Percentiles rank a stretch among this genome's conserved stretches.
Conservation (phyloP, 2,888 invertebrate species). For the Spisula solida region DNA sequence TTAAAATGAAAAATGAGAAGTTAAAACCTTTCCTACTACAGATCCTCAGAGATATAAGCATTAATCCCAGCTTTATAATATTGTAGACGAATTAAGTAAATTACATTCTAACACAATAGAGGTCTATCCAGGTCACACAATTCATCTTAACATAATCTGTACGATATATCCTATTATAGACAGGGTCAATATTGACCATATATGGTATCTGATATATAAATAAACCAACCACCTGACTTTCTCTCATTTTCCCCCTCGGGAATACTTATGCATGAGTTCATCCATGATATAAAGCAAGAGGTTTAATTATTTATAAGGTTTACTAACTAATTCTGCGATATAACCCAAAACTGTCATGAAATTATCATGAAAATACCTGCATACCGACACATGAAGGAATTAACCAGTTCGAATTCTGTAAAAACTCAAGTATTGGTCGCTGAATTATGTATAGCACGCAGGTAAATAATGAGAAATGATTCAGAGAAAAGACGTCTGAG, state of each 20-base stretch:
- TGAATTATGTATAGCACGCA: no score
- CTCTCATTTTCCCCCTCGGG: not conserved
- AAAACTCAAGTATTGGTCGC: no score
- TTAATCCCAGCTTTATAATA: slow-evolving; percentile 5
- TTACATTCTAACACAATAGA: not conserved
- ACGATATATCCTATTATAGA: not conserved
- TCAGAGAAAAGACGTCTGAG: no score
- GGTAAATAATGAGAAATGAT: no score
- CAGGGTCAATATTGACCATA: slow-evolving; percentile 1
- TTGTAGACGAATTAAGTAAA: not conserved
- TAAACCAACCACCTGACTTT: not conserved
- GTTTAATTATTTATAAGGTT: not conserved
- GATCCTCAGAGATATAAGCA: not conserved
- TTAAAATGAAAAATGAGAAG: not conserved
- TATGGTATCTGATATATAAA: not conserved
- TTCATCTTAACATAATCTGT: not conserved
- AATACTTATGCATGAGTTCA: not conserved
- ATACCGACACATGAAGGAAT: not conserved
- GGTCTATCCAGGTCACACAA: not conserved
- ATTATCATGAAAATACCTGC: not conserved
- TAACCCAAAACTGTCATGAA: not conserved
- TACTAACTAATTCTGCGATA: not conserved
- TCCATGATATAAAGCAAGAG: not conserved
- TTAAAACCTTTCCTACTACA: slow-evolving; percentile 5
- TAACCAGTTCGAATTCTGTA: not conserved